Percentiles rank a stretch among this genome's conserved stretches.
Evolutionary conservation across 2,113 vertebrate genomes (phyloP).

Genomic region (Xiphophorus couchianus): DNA sequence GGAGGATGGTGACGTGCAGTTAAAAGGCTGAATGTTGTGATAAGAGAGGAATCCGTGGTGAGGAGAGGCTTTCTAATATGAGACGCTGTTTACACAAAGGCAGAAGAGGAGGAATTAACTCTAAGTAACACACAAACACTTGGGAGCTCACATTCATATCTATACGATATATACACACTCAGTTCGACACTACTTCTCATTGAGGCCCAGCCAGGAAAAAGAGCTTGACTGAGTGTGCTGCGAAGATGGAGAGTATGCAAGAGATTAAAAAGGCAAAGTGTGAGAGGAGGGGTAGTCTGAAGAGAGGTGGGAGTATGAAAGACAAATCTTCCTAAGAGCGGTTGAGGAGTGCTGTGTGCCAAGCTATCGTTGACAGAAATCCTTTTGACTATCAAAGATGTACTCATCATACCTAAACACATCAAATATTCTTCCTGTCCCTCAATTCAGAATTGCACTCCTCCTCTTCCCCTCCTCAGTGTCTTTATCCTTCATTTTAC

Average conservation of each 20-base stretch:
- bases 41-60: constrained; percentile 59
- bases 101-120: constrained; percentile 67
- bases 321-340: constrained; percentile 77
- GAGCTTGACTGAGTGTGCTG: constrained; percentile 58
- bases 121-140: constrained; percentile 37
- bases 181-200: constrained; percentile 52
- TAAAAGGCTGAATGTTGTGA: constrained; percentile 68
- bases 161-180: constrained; percentile 5
- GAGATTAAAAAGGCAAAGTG: constrained; percentile 71
- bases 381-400: constrained; percentile 73
- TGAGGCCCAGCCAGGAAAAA: constrained; percentile 63
- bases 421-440: constrained; percentile 37
- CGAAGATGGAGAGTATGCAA: constrained; percentile 63
- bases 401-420: constrained; percentile 67
- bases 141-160: not conserved
- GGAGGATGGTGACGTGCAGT: constrained; percentile 52
- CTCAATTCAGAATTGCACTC: constrained; percentile 15
- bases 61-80: constrained; percentile 62
- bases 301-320: constrained; percentile 78
- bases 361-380: constrained; percentile 74
- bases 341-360: constrained; percentile 68
- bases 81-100: constrained; percentile 64
- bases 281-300: constrained; percentile 72
- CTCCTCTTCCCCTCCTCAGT: not conserved
- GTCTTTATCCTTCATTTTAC: constrained; percentile 23